Evolutionary conservation across 2,113 vertebrate genomes (phyloP).

Genomic region (Meles meles): DNA sequence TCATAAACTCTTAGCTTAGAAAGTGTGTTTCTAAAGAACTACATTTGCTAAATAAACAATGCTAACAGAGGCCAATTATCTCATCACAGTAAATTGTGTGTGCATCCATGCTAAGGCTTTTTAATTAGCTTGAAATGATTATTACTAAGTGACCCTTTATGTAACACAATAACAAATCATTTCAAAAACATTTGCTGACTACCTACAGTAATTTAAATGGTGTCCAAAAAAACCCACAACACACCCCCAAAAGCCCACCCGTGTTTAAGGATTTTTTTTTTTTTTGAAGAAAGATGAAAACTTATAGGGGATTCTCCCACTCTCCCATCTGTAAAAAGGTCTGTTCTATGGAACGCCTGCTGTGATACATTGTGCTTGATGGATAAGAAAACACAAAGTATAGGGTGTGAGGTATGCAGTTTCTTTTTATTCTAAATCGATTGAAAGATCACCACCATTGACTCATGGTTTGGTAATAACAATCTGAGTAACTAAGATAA

Average conservation of each 20-base stretch:
- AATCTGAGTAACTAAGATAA: slow-evolving; percentile 36
- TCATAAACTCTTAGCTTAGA: slow-evolving; percentile 33
- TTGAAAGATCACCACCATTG: neutral
- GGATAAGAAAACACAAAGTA: slow-evolving; percentile 20
- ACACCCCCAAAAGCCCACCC: neutral
- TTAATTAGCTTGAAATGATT: slow-evolving; percentile 61
- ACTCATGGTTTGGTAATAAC: neutral
- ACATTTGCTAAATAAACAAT: slow-evolving; percentile 48
- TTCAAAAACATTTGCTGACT: slow-evolving; percentile 53
- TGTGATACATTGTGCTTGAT: slow-evolving; percentile 2
- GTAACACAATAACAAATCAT: slow-evolving; percentile 37
- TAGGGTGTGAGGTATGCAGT: neutral
- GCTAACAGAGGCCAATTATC: slow-evolving; percentile 48
- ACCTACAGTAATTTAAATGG: neutral
- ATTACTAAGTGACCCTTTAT: slow-evolving; percentile 40
- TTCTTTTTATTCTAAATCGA: slow-evolving; percentile 27
- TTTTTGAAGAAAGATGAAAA: neutral
- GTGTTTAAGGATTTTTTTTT: slow-evolving; percentile 1
- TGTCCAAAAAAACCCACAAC: neutral
- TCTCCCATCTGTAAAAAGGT: slow-evolving; percentile 38
- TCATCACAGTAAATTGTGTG: slow-evolving; percentile 37
- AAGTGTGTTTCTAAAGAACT: slow-evolving; percentile 35
- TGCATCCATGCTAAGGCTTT: slow-evolving; percentile 11
- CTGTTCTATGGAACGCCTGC: slow-evolving; percentile 18
- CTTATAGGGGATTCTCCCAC: slow-evolving; percentile 37